A percentile compares a stretch with the other conserved stretches of the same genome.
phyloP scores from a whole-genome alignment of 2,797 vertebrate genomes.

The Neoniphon sammara region DNA sequence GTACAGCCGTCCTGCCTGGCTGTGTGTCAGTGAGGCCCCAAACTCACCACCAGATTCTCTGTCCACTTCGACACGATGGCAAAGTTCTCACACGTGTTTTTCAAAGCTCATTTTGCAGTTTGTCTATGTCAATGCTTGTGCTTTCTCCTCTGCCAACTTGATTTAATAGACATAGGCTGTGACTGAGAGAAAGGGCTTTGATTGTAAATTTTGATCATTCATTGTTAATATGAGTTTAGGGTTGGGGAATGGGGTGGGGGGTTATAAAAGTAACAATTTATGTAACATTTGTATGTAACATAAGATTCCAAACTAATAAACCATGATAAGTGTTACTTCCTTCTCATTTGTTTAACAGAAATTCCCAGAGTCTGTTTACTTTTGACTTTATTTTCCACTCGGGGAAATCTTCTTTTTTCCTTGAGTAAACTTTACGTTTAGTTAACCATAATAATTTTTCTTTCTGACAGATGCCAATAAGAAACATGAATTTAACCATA shows the following conservation, averaged over 20 bases:
- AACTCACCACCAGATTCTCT: conserved; percentile 26
- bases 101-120: conserved; percentile 42
- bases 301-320: conserved; percentile 78
- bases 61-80: conserved; percentile 12
- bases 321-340: conserved; percentile 52
- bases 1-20: conserved; percentile 23
- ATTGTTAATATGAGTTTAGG: conserved; percentile 26
- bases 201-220: conserved; percentile 61
- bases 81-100: conserved; percentile 33
- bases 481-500: too few species aligned
- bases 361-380: too few species aligned
- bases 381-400: too few species aligned
- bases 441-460: too few species aligned
- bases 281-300: conserved; percentile 86
- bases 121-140: conserved; percentile 22
- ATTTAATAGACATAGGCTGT: conserved; percentile 47
- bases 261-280: conserved; percentile 75
- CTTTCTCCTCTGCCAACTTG: conserved; percentile 49
- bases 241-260: conserved; percentile 17
- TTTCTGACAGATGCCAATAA: too few species aligned
- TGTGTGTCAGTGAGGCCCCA: conserved; percentile 33
- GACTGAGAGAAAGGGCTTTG: conserved; percentile 59
- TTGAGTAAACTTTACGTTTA: too few species aligned
- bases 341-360: background rate
- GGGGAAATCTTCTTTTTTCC: too few species aligned